phyloP scores from a whole-genome alignment of 2,113 vertebrate genomes.

The Pao palembangensis region DNA sequence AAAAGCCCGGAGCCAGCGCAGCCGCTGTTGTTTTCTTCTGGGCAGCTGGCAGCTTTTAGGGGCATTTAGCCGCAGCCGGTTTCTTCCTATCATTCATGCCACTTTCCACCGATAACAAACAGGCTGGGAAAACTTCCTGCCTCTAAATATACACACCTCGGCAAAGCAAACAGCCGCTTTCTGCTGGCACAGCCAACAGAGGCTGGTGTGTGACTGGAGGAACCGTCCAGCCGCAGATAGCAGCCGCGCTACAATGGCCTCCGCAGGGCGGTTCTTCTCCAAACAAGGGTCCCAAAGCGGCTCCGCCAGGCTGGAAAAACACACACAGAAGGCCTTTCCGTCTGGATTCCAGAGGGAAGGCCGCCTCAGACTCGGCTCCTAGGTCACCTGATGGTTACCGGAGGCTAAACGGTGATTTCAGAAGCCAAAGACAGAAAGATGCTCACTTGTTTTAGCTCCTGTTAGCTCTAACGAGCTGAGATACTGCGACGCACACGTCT shows the following conservation, averaged over 20 bases:
- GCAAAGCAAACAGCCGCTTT: conserved; percentile 34
- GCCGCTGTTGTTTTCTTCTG: not conserved
- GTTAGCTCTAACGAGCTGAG: too few relatives aligned
- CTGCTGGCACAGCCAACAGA: conserved; percentile 23
- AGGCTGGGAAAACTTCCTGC: conserved; percentile 39
- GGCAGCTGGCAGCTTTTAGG: not conserved
- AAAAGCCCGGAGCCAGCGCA: not conserved
- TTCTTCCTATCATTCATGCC: not conserved
- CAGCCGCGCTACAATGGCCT: conserved; percentile 13
- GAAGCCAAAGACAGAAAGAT: too few relatives aligned
- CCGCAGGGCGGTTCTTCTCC: conserved; percentile 1
- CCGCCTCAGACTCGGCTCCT: too few relatives aligned
- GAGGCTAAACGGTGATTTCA: too few relatives aligned
- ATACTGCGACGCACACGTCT: too few relatives aligned
- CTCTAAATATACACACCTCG: conserved; percentile 42
- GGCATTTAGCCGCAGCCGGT: not conserved
- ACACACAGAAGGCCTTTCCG: not conserved
- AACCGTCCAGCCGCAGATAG: conserved; percentile 18
- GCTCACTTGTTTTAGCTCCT: too few relatives aligned
- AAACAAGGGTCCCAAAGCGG: not conserved
- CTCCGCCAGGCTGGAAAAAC: not conserved
- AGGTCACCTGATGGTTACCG: too few relatives aligned
- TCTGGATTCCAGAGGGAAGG: too few relatives aligned
- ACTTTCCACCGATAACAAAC: conserved; percentile 38
- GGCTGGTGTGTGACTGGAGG: conserved; percentile 14